Evolutionary conservation across 1,140 invertebrate species (phyloP).

Genomic region (Fopius arisanus): DNA sequence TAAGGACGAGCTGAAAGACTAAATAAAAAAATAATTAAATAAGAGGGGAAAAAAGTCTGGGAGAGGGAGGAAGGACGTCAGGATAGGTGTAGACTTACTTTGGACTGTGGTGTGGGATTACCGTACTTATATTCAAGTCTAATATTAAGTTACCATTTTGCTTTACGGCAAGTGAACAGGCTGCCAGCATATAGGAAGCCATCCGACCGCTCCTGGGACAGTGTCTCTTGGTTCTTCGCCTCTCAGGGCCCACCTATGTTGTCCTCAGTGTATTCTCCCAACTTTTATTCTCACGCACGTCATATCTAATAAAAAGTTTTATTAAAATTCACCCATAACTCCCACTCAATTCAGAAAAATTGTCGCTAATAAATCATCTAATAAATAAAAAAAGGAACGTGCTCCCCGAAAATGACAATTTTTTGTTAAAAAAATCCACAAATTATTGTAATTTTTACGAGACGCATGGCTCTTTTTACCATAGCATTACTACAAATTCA

Average conservation of each 20-base stretch:
- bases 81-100: slow-evolving; percentile 63
- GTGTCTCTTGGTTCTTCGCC: slow-evolving; percentile 49
- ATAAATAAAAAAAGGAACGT: no score
- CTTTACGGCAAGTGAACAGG: slow-evolving; percentile 66
- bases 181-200: slow-evolving; percentile 66
- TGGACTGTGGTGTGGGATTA: slow-evolving; percentile 63
- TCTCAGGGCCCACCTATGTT: slow-evolving; percentile 51
- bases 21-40: slow-evolving; percentile 12
- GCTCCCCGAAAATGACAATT: no score
- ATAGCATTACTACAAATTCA: no score
- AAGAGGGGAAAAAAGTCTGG: slow-evolving; percentile 32
- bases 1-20: background rate
- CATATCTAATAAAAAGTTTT: no score
- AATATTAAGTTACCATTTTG: slow-evolving; percentile 67
- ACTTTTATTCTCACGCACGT: background rate
- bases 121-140: slow-evolving; percentile 64
- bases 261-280: background rate
- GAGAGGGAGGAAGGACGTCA: slow-evolving; percentile 31
- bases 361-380: no score
- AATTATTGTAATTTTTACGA: no score
- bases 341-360: no score
- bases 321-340: no score
- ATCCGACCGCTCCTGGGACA: slow-evolving; percentile 60
- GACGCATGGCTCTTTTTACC: no score
- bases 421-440: no score